Evolutionary conservation across 2,113 vertebrate species (phyloP).

Genomic region (Python bivittatus): DNA sequence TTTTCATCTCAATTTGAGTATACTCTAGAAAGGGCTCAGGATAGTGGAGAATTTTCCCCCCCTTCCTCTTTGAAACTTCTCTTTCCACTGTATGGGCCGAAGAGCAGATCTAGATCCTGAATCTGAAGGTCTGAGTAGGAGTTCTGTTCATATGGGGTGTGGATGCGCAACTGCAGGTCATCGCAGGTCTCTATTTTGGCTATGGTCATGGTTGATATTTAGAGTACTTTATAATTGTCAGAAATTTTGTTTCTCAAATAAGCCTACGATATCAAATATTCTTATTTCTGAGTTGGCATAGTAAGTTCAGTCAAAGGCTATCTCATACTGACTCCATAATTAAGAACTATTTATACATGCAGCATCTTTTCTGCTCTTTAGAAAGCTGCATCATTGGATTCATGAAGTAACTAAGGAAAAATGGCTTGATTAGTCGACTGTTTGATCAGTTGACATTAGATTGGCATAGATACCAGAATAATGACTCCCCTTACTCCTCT

Average conservation of each 20-base stretch:
- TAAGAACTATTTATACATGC: background rate
- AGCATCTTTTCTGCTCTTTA: background rate
- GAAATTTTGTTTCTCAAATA: background rate
- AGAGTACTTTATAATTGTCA: background rate
- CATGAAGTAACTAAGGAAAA: background rate
- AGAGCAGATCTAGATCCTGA: background rate
- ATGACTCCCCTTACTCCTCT: background rate
- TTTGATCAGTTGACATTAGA: slow-evolving; percentile 25
- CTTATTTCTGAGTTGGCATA: background rate
- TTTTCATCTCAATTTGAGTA: background rate
- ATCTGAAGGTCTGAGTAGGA: background rate
- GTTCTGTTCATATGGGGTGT: background rate
- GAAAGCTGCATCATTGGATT: background rate
- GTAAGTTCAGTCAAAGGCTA: too few relatives aligned
- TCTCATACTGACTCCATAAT: background rate
- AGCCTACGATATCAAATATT: background rate
- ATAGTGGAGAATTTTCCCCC: background rate
- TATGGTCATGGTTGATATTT: background rate
- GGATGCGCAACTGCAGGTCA: background rate
- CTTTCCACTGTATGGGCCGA: too few relatives aligned
- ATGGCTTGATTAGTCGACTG: slow-evolving; percentile 20
- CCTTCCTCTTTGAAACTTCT: background rate
- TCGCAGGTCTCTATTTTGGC: background rate
- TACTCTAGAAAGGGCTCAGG: background rate
- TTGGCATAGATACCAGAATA: background rate